Percentiles rank a stretch among this genome's conserved stretches.
Evolutionary conservation across 2,888 invertebrate species (phyloP).

Genomic region (Leuctra nigra): DNA sequence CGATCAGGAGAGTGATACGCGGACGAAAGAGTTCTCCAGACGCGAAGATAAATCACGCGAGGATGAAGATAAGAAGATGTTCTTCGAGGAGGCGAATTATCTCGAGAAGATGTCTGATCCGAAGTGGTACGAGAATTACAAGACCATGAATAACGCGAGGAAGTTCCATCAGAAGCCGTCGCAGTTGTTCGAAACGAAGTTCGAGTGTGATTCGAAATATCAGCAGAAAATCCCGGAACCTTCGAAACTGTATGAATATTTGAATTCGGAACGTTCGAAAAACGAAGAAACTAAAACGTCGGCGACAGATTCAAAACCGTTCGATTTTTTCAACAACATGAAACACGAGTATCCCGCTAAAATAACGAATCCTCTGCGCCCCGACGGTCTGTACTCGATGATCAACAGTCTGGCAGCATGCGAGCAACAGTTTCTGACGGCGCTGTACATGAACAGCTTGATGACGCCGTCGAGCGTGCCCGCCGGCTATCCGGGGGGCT

Average conservation of each 20-base stretch:
- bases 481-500: slow-evolving; percentile 9
- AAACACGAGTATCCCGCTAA: slow-evolving; percentile 1
- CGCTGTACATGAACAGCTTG: slow-evolving; percentile 43
- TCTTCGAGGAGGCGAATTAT: not conserved
- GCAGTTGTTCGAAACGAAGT: not conserved
- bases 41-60: slow-evolving; percentile 11
- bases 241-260: not conserved
- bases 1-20: not conserved
- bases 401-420: slow-evolving; percentile 39
- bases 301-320: not conserved
- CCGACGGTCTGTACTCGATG: slow-evolving; percentile 40
- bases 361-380: slow-evolving; percentile 20
- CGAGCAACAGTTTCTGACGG: slow-evolving; percentile 43
- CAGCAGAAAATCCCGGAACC: too few species aligned
- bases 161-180: not conserved
- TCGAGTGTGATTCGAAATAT: too few species aligned
- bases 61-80: not conserved
- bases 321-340: not conserved
- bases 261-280: not conserved
- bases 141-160: too few species aligned
- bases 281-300: not conserved
- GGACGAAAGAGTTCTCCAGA: too few species aligned
- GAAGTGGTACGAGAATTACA: too few species aligned
- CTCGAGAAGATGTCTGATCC: not conserved
- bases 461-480: slow-evolving; percentile 32